Base-by-base conservation (phyloP, 2,888 invertebrate species). In the Unio delphinus region DNA sequence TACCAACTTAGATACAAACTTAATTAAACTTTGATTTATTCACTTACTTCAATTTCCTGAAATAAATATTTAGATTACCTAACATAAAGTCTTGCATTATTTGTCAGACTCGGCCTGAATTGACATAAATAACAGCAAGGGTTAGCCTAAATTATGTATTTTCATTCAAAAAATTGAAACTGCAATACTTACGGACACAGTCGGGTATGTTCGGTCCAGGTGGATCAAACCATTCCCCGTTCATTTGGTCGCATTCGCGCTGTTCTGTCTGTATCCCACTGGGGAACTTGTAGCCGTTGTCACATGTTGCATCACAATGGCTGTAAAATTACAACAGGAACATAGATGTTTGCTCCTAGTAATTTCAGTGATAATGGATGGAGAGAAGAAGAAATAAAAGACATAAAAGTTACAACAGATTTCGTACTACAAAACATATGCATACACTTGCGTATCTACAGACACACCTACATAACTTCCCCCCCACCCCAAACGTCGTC, bases 251-350 rank as follows among this genome's bases (percentile, higher is more conserved):
- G 74, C 86, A 86, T 66, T 77, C 78, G 23, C 78, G 73, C 17
- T 80, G 80, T 65, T 79, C 72, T 4, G 80, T 75, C 15, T 67
- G 69, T 45, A 72, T 57, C 8, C 78, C 76, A 55, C 68, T 68
- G 20, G 77, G 75, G 63, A 86, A 86, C 63, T 74, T 60, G 73
- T 81, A 86, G 11, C 84, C 84, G n/a, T 68, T 59, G 64, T 84
- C 75, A 69, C 84, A 85, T 0, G 78, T 78, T 1, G 83, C 82
- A n/a, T 81, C 78, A 64, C 86, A 86, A 1, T 73, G 72, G 61
- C 86, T 86, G 79, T 45, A 71, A 63, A 57, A 54, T 66, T 23
- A 58, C 67, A 56, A 5, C 28, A 23, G 28, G 20, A 73, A 69
- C 18, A 59, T 8, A 17, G 20, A 8, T 28, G 23, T 4, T 17